Evolutionary conservation across 2,113 vertebrate genomes (phyloP).

Genomic region (Xiphias gladius): DNA sequence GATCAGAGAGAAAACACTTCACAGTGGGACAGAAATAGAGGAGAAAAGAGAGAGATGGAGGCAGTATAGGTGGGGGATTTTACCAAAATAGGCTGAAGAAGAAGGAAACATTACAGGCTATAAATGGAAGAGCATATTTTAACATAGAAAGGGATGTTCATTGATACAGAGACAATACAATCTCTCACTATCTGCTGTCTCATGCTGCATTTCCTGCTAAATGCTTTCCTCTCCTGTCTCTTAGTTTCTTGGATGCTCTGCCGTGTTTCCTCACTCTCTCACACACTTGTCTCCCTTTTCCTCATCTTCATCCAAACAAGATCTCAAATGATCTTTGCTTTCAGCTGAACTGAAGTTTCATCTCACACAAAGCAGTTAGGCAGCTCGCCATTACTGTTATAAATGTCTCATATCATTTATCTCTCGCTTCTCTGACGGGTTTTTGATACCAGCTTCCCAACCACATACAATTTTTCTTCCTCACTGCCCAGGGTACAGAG

Average conservation of each 20-base stretch:
- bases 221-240: slow-evolving; percentile 2
- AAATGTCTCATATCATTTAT: slow-evolving; percentile 31
- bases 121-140: slow-evolving; percentile 55
- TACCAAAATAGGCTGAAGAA: slow-evolving; percentile 56
- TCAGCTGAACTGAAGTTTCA: slow-evolving; percentile 6
- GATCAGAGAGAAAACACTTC: slow-evolving; percentile 46
- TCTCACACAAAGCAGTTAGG: slow-evolving; percentile 29
- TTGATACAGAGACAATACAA: slow-evolving; percentile 17
- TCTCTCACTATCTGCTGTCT: slow-evolving; percentile 25
- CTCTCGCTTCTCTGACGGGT: slow-evolving; percentile 2
- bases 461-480: slow-evolving; percentile 15
- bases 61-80: slow-evolving; percentile 13
- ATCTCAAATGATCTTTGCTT: slow-evolving; percentile 50
- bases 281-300: not conserved
- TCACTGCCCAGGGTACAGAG: slow-evolving; percentile 89
- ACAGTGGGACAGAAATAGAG: slow-evolving; percentile 25
- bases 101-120: slow-evolving; percentile 27
- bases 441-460: slow-evolving; percentile 25
- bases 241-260: slow-evolving; percentile 14
- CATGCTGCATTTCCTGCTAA: slow-evolving; percentile 18
- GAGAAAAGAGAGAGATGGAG: slow-evolving; percentile 25
- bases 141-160: slow-evolving; percentile 44
- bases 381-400: slow-evolving; percentile 7
- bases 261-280: slow-evolving; percentile 12
- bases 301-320: not conserved